Evolutionary conservation across 2,888 invertebrate species (phyloP).

Genomic region (Carcina quercana): DNA sequence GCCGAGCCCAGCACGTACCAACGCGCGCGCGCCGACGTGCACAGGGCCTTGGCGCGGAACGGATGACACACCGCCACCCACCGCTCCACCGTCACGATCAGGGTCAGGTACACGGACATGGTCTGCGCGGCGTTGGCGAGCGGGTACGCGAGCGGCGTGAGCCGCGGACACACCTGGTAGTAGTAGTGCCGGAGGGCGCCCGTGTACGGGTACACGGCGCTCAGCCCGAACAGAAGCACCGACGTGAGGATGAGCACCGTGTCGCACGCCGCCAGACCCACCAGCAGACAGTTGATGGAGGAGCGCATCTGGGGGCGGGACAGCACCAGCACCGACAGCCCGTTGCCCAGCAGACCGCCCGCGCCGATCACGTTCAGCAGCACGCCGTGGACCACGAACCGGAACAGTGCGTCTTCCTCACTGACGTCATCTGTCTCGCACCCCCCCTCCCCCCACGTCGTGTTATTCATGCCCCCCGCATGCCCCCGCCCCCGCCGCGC

Average conservation of each 20-base stretch:
- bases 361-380: conserved; percentile 86
- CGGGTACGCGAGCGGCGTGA: conserved; percentile 87
- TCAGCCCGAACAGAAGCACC: conserved; percentile 89
- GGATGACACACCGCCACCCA: conserved; percentile 97
- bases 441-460: conserved; percentile 23
- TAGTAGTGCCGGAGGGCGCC: conserved; percentile 84
- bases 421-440: conserved; percentile 56
- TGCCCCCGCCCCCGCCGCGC: conserved; percentile 1
- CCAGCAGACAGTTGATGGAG: conserved; percentile 95
- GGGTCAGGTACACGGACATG: conserved; percentile 92
- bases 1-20: conserved; percentile 89
- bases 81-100: conserved; percentile 93
- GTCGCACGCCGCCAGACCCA: conserved; percentile 95
- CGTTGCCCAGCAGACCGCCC: conserved; percentile 91
- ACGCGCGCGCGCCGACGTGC: conserved; percentile 90
- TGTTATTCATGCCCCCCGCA: conserved; percentile 8
- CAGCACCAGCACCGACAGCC: conserved; percentile 91
- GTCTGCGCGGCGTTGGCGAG: conserved; percentile 92
- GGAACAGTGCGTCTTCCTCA: conserved; percentile 75
- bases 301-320: conserved; percentile 96
- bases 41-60: conserved; percentile 89
- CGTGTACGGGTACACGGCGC: conserved; percentile 89
- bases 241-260: conserved; percentile 92
- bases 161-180: conserved; percentile 85
- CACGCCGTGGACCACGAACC: conserved; percentile 88